Conservation (phyloP, 2,113 vertebrate genomes). For the Tretioscincus oriximinensis region DNA sequence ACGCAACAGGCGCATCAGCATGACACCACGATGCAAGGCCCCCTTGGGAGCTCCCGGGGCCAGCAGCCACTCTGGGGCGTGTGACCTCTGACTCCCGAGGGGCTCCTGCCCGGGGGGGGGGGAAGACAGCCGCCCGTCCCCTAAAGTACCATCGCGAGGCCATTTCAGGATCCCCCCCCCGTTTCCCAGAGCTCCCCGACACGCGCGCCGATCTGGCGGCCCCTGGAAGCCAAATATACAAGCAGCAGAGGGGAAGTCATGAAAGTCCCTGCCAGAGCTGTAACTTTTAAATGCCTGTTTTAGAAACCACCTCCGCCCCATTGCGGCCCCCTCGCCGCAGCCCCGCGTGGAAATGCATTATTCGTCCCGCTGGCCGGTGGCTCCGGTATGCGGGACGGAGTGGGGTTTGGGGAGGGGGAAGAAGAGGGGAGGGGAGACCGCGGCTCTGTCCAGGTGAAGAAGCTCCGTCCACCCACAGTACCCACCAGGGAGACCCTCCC, state of each 20-base stretch:
- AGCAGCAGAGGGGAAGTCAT: constrained; percentile 60
- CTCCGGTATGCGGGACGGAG: background rate
- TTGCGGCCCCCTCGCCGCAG: background rate
- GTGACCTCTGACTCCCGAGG: constrained; percentile 87
- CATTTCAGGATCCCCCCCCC: background rate
- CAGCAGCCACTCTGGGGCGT: constrained; percentile 81
- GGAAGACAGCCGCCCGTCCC: constrained; percentile 50
- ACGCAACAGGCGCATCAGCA: constrained; percentile 87
- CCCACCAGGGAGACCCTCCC: too few relatives aligned
- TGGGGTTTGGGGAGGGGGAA: constrained; percentile 4
- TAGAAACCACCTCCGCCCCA: background rate
- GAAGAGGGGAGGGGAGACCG: background rate
- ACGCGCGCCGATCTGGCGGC: too few relatives aligned
- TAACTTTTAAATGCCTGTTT: constrained; percentile 62
- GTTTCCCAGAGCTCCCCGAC: background rate
- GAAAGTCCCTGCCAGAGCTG: constrained; percentile 68
- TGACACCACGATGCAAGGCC: constrained; percentile 84
- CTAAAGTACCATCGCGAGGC: constrained; percentile 74
- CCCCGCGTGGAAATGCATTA: constrained; percentile 52
- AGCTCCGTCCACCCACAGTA: background rate
- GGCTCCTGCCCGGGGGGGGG: constrained; percentile 80
- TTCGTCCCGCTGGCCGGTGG: constrained; percentile 18
- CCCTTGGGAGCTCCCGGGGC: constrained; percentile 79
- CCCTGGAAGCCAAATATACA: constrained; percentile 53
- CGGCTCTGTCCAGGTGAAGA: background rate